A percentile compares a stretch with the other conserved stretches of the same genome.
Conservation (phyloP, 2,113 vertebrate species). For the Rhinopomastus cyanomelas region DNA sequence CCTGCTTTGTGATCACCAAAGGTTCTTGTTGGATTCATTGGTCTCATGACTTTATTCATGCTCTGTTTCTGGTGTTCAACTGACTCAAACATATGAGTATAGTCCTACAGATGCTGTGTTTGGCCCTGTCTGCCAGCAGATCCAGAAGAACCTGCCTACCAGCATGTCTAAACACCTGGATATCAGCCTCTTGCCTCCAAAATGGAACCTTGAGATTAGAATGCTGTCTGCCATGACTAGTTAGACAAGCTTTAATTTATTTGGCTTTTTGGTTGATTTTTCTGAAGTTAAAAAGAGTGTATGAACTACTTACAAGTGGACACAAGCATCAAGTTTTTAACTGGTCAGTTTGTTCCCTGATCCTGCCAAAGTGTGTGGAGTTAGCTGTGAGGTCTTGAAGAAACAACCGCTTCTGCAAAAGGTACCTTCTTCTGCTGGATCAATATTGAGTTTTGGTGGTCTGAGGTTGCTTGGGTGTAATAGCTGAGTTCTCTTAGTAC, state of each 20-base stretch:
- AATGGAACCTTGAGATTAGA: no score
- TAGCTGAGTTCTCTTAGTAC: no score
- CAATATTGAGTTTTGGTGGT: fast-evolving
- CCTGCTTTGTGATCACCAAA: background rate
- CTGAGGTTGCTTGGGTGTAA: background rate
- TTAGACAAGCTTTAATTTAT: background rate
- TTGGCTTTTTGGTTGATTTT: background rate
- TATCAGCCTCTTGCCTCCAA: background rate
- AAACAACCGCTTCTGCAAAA: background rate
- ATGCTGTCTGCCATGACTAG: background rate
- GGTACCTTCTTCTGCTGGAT: background rate
- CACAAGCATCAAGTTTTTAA: background rate
- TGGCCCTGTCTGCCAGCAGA: background rate
- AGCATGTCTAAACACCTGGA: background rate
- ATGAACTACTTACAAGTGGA: background rate
- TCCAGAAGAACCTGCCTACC: background rate
- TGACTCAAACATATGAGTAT: background rate
- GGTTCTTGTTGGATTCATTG: background rate
- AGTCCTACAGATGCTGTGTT: background rate
- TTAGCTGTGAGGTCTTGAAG: background rate
- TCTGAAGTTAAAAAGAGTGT: background rate
- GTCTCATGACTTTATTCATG: background rate
- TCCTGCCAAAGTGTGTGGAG: background rate
- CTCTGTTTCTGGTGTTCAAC: background rate
- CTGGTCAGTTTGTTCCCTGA: background rate